Conservation (phyloP, 2,888 invertebrate species). For the Lasiommata megera region DNA sequence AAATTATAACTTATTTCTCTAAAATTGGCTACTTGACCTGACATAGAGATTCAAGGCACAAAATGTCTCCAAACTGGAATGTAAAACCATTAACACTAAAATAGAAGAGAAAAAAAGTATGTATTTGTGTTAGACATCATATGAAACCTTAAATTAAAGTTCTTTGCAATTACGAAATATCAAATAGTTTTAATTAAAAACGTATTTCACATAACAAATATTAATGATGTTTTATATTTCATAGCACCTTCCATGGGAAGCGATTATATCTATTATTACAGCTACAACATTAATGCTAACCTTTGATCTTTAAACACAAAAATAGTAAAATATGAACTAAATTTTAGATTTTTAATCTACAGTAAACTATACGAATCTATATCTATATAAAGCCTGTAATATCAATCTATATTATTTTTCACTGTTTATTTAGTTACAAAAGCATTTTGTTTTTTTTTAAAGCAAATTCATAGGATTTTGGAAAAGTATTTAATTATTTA, state of each 20-base stretch:
- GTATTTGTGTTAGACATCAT: neutral
- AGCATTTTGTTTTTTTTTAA: neutral
- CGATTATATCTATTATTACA: conserved; percentile 26
- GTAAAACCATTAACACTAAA: conserved; percentile 25
- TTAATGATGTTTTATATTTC: neutral
- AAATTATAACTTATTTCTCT: conserved; percentile 9
- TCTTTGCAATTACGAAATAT: neutral
- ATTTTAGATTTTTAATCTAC: neutral
- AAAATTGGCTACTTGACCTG: conserved; percentile 23
- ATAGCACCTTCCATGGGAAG: conserved; percentile 64
- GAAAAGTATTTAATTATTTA: conserved; percentile 6
- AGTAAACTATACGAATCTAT: neutral
- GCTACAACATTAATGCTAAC: conserved; percentile 22
- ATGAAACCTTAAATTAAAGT: too few relatives aligned
- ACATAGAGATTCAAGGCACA: conserved; percentile 41
- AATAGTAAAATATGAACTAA: conserved; percentile 25
- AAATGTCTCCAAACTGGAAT: conserved; percentile 36
- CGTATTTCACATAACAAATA: neutral
- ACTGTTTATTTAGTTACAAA: neutral
- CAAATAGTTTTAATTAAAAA: neutral
- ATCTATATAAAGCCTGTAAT: too few relatives aligned
- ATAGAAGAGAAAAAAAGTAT: neutral
- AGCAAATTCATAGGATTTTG: neutral
- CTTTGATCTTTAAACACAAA: conserved; percentile 11
- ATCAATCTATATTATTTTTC: neutral